Evolutionary conservation across 2,888 invertebrate genomes (phyloP), one percentile per base, ranked within the genome.

Genomic region (Schizaphis graminum): DNA sequence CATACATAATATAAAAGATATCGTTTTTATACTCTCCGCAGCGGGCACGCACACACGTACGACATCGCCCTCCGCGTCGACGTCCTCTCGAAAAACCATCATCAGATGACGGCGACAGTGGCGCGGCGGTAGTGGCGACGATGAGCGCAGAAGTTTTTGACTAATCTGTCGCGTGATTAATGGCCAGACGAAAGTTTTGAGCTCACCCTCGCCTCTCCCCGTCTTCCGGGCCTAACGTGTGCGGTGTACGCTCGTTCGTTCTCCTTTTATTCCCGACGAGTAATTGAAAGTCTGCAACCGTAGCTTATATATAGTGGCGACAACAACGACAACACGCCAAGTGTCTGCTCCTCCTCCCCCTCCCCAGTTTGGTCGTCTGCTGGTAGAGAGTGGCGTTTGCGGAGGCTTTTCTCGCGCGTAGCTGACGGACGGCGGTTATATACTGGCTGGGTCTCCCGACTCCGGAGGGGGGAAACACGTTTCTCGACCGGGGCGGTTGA

Each of bases 111-210:
- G 53, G 41, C n/a, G 24, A 21, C 85, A n/a, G 24, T 44, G 61
- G 47, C n/a, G 47, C n/a, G 90, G 35, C 35, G 77, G 67, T 24
- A 49, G 47, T 26, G 90, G 57, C 61, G 47, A 57, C 85, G 90
- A 94, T 86, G 91, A 85, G 61, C 90, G 85, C 94, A 35, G 47
- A 94, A 94, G 94, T 94, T 94, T 94, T 94, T 67, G 94, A 94
- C 94, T 94, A 94, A 94, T 94, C 94, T 91, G 94, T 91, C 94
- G 90, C 91, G 94, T 94, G 94, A 94, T 94, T 94, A 94, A 94
- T 94, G 94, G 94, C 94, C 86, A 67, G 57, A 57, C 93, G 56
- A 94, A 94, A 94, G 90, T 94, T 94, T 91, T 28, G 56, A 91
- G 49, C 57, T 61, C 91, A 53, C 67, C 35, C 26, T n/a, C 35